phyloP scores from a whole-genome alignment of 2,113 vertebrate genomes.

The Alces alces region DNA sequence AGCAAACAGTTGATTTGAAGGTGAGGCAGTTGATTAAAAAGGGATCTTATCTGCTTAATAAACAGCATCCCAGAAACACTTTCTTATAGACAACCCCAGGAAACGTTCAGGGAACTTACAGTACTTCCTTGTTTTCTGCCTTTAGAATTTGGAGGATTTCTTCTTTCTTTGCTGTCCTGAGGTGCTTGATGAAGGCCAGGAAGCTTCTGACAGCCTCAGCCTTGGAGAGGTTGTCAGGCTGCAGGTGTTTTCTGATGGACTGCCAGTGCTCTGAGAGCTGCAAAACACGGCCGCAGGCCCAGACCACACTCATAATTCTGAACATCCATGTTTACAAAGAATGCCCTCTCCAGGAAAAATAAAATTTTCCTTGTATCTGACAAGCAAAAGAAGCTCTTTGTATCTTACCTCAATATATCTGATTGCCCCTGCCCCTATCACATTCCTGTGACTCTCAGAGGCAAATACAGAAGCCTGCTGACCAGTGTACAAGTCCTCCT shows the following conservation, averaged over 20 bases:
- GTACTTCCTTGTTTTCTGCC: constrained; percentile 86
- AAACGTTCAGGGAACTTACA: constrained; percentile 82
- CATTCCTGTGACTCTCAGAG: background rate
- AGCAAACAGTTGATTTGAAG: background rate
- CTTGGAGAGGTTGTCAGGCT: constrained; percentile 89
- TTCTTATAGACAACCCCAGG: background rate
- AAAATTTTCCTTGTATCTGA: background rate
- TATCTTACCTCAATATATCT: background rate
- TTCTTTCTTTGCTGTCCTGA: constrained; percentile 88
- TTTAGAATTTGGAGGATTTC: constrained; percentile 91
- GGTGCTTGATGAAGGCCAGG: constrained; percentile 89
- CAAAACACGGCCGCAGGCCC: constrained; percentile 29
- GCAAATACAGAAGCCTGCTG: background rate
- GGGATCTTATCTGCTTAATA: background rate
- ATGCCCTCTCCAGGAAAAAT: background rate
- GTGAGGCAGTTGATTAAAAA: background rate
- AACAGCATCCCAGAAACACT: background rate
- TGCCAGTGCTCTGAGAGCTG: constrained; percentile 92
- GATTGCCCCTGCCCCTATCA: background rate
- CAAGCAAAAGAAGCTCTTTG: background rate
- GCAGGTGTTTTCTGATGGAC: constrained; percentile 81
- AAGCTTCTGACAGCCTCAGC: constrained; percentile 87
- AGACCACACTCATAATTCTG: background rate
- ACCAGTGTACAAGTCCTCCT: background rate
- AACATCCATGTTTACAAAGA: background rate